Conservation (phyloP, 2,113 vertebrate genomes). For the Potamarius usumacintae region DNA sequence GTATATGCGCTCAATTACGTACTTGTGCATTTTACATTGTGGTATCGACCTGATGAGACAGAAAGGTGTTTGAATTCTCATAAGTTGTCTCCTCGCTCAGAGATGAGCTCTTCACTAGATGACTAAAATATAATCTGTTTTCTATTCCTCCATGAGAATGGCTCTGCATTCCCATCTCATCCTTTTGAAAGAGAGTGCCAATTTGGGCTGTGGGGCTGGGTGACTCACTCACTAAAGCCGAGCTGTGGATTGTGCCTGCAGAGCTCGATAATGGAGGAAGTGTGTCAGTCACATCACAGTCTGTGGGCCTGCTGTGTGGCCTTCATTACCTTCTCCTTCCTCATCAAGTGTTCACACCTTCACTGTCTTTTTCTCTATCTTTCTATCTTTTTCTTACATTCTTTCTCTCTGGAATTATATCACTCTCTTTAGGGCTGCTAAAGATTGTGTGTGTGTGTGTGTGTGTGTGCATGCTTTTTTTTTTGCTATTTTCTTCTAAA, state of each 20-base stretch:
- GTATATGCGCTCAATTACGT: slow-evolving; percentile 16
- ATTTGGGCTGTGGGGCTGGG: slow-evolving; percentile 44
- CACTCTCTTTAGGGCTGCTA: slow-evolving; percentile 16
- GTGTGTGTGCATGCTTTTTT: background rate
- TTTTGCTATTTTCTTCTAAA: background rate
- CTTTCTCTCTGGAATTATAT: background rate
- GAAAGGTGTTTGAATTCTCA: slow-evolving; percentile 42
- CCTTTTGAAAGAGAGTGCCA: slow-evolving; percentile 51
- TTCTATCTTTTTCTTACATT: slow-evolving; percentile 1
- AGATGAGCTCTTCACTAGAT: slow-evolving; percentile 39
- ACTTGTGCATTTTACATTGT: slow-evolving; percentile 24
- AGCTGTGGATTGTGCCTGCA: slow-evolving; percentile 48
- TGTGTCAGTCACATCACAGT: slow-evolving; percentile 52
- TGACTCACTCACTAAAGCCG: slow-evolving; percentile 44
- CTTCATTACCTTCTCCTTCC: slow-evolving; percentile 39
- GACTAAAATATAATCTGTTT: slow-evolving; percentile 53
- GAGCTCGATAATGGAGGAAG: slow-evolving; percentile 53
- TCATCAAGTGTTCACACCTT: slow-evolving; percentile 40
- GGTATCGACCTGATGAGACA: slow-evolving; percentile 26
- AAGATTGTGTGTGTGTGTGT: background rate
- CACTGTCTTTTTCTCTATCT: slow-evolving; percentile 2
- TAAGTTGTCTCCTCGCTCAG: slow-evolving; percentile 42
- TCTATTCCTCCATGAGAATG: slow-evolving; percentile 49
- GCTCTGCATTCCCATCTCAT: slow-evolving; percentile 49
- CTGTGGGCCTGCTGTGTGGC: slow-evolving; percentile 42